A percentile compares a stretch with the other conserved stretches of the same genome.
Evolutionary conservation across 2,113 vertebrate genomes (phyloP).

Genomic region (Podarcis raffonei): DNA sequence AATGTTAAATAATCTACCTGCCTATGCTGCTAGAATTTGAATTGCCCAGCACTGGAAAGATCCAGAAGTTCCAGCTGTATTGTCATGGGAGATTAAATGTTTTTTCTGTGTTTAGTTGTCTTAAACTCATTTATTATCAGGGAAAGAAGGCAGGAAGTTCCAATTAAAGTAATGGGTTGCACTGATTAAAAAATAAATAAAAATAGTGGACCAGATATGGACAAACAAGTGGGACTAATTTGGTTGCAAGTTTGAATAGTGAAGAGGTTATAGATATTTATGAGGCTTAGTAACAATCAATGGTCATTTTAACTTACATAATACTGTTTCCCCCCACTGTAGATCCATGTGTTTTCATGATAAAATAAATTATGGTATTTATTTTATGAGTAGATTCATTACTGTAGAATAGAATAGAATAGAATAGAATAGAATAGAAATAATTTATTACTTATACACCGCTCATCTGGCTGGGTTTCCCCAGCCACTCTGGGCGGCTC

Average conservation of each 20-base stretch:
- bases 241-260: background rate
- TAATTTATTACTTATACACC: too few species aligned
- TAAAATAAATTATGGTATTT: background rate
- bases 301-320: background rate
- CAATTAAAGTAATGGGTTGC: background rate
- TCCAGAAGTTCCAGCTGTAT: background rate
- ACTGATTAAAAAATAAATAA: too few species aligned
- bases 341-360: background rate
- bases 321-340: background rate
- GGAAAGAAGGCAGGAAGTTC: background rate
- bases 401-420: background rate
- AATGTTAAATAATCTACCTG: background rate
- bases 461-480: too few species aligned
- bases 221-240: background rate
- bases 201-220: background rate
- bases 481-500: too few species aligned
- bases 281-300: background rate
- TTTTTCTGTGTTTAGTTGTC: background rate
- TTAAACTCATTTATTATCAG: background rate
- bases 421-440: background rate
- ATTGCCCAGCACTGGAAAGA: background rate
- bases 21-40: background rate
- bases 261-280: background rate
- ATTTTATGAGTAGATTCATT: too few species aligned
- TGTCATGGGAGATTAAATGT: background rate